These are phyloP conservation scores for Galerucella pusilla DNA, from an alignment of 2,888 invertebrate genomes.

Conservation along the genomic window DNA sequence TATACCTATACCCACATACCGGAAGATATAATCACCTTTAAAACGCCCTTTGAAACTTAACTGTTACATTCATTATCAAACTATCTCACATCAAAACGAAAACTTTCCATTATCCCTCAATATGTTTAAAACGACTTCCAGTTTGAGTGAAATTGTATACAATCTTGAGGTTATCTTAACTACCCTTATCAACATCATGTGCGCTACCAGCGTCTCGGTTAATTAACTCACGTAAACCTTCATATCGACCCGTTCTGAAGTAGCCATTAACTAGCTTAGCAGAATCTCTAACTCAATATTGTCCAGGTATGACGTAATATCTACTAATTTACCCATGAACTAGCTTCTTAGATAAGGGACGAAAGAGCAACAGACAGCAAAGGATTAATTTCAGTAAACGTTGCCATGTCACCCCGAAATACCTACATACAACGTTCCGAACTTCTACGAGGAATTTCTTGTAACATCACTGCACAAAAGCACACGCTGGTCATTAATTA, in stretches of 20 bases:
- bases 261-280: slow-evolving; percentile 22
- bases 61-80: slow-evolving; percentile 1
- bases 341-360: background rate
- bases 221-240: slow-evolving; percentile 29
- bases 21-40: background rate
- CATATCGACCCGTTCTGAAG: slow-evolving; percentile 27
- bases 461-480: background rate
- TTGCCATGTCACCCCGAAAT: background rate
- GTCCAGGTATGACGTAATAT: slow-evolving; percentile 27
- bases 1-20: background rate
- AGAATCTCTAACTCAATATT: slow-evolving; percentile 29
- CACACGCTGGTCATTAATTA: slow-evolving; percentile 28
- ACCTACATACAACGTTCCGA: background rate
- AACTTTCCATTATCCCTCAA: slow-evolving; percentile 29
- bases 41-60: slow-evolving; percentile 6
- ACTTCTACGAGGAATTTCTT: background rate
- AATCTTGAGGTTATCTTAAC: slow-evolving; percentile 35
- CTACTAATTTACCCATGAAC: slow-evolving; percentile 20
- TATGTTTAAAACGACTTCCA: slow-evolving; percentile 27
- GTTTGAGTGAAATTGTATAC: slow-evolving; percentile 30
- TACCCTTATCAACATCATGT: slow-evolving; percentile 35
- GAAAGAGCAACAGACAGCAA: background rate
- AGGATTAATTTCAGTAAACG: background rate
- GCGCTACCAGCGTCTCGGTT: slow-evolving; percentile 25
- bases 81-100: slow-evolving; percentile 15